Evolutionary conservation across 1,140 invertebrate species (phyloP).

Genomic region (Lepeophtheirus salmonis): DNA sequence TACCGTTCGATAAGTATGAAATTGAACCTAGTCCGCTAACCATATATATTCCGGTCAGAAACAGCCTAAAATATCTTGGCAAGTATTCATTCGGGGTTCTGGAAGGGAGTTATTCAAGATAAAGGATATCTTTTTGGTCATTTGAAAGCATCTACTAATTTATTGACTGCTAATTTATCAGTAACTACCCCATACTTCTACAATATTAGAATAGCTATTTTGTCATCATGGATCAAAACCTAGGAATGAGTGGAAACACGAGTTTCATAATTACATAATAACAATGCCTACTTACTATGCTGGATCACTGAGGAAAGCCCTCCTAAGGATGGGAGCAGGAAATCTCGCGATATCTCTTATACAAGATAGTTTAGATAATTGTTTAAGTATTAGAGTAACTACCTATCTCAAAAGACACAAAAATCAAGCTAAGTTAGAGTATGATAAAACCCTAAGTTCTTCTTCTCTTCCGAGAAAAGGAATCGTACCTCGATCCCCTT

Average conservation of each 20-base stretch:
- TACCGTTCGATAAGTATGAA: conserved; percentile 98
- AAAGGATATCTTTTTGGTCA: conserved; percentile 84
- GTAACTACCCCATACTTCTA: conserved; percentile 91
- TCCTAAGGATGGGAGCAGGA: conserved; percentile 68
- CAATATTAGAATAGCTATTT: conserved; percentile 79
- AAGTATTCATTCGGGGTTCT: conserved; percentile 79
- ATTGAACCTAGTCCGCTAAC: conserved; percentile 89
- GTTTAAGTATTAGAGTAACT: conserved; percentile 73
- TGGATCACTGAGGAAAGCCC: conserved; percentile 66
- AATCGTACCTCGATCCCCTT: no score
- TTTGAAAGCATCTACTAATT: conserved; percentile 84
- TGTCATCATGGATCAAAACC: conserved; percentile 72
- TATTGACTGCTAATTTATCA: conserved; percentile 85
- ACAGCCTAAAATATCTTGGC: conserved; percentile 91
- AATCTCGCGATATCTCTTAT: conserved; percentile 54
- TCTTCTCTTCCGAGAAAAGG: neutral
- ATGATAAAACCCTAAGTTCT: conserved; percentile 54
- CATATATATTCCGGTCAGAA: conserved; percentile 80
- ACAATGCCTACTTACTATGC: conserved; percentile 93
- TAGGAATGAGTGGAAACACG: conserved; percentile 63
- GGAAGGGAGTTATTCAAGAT: conserved; percentile 57
- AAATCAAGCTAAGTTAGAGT: conserved; percentile 84
- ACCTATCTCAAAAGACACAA: conserved; percentile 88
- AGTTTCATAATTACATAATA: conserved; percentile 81
- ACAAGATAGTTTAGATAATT: conserved; percentile 77